Percentiles rank a stretch among this genome's conserved stretches.
These are phyloP conservation scores for Campoplex nolae DNA, from an alignment of 2,888 invertebrate genomes.

Conservation along the genomic window DNA sequence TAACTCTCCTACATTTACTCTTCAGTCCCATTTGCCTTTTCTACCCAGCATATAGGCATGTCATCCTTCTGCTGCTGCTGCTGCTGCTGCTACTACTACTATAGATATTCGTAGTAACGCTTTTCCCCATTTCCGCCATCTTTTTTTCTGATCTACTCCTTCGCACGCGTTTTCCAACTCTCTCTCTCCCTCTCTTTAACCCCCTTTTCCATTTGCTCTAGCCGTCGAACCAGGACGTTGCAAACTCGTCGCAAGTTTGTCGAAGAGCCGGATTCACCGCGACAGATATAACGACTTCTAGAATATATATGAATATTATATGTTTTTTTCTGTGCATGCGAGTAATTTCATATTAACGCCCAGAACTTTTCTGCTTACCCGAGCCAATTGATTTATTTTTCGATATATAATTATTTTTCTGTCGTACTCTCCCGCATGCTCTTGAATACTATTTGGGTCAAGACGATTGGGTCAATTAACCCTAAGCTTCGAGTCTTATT, in stretches of 20 bases:
- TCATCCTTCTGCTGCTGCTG: too few species aligned
- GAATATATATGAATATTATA: slow-evolving; percentile 27
- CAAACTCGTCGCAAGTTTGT: slow-evolving; percentile 60
- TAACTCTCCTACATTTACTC: slow-evolving; percentile 52
- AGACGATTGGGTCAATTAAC: too few species aligned
- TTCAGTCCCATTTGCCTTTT: slow-evolving; percentile 55
- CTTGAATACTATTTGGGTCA: too few species aligned
- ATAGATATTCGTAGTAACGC: slow-evolving; percentile 15
- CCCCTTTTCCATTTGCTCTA: slow-evolving; percentile 39
- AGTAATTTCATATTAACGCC: background rate
- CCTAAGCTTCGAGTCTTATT: too few species aligned
- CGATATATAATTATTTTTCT: background rate
- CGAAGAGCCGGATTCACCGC: slow-evolving; percentile 61
- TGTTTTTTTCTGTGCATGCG: background rate
- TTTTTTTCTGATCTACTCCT: slow-evolving; percentile 25
- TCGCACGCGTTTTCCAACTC: slow-evolving; percentile 48
- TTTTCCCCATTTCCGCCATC: slow-evolving; percentile 2
- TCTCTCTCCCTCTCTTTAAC: background rate
- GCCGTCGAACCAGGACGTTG: slow-evolving; percentile 47
- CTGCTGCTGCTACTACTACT: background rate
- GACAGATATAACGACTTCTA: slow-evolving; percentile 45
- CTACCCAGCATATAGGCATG: slow-evolving; percentile 31
- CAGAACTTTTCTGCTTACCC: background rate
- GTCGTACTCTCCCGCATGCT: too few species aligned
- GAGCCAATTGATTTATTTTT: background rate